A percentile compares a stretch with the other conserved stretches of the same genome.
phyloP scores from a whole-genome alignment of 2,797 vertebrate genomes.

The Poecile montanus region DNA sequence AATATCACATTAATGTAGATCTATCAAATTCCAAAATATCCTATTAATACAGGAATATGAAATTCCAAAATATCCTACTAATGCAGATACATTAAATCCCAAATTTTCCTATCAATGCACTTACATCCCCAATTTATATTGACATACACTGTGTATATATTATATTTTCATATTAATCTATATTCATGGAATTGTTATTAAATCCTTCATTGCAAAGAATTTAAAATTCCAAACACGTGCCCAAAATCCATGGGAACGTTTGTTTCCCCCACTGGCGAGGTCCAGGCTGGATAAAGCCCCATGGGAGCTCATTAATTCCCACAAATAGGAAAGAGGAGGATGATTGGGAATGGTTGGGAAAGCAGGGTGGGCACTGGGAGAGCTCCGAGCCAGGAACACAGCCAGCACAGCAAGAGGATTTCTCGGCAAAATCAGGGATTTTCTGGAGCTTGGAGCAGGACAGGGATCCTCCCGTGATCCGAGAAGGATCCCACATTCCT shows the following conservation, averaged over 20 bases:
- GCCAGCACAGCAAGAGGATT: background rate
- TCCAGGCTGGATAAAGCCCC: background rate
- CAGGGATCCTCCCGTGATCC: background rate
- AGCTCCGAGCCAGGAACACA: background rate
- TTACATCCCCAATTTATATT: too few species aligned
- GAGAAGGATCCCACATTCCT: background rate
- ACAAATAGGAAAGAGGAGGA: background rate
- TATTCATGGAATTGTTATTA: too few species aligned
- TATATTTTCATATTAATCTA: too few species aligned
- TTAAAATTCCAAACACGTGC: background rate
- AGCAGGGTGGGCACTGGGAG: background rate
- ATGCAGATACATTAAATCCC: background rate
- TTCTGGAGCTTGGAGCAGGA: background rate
- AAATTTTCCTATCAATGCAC: background rate
- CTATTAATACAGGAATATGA: fast-evolving
- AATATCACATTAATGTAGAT: background rate
- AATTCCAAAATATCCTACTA: background rate
- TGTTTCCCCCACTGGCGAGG: background rate
- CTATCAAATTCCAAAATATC: background rate
- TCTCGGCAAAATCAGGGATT: background rate
- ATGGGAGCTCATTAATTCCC: background rate
- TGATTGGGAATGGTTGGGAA: background rate
- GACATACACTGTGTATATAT: too few species aligned
- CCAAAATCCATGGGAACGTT: background rate
- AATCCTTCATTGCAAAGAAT: too few species aligned